These are phyloP conservation scores for Cariama cristata DNA, from an alignment of 2,113 vertebrate species.

Conservation along the genomic window DNA sequence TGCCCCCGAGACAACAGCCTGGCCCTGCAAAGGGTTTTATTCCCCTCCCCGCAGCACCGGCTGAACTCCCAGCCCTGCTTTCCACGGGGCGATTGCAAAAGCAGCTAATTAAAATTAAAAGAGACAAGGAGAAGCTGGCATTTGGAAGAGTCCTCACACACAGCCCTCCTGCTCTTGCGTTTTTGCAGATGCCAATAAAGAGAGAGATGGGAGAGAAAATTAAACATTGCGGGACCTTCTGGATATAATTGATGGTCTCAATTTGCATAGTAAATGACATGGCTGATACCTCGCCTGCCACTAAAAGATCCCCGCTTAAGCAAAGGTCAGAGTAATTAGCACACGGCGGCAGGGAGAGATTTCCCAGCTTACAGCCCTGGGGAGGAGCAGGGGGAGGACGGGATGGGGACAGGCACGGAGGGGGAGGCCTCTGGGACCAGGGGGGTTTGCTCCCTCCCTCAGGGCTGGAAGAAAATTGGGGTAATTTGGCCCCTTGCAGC, in stretches of 20 bases:
- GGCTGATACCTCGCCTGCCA: slow-evolving; percentile 49
- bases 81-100: background rate
- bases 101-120: slow-evolving; percentile 50
- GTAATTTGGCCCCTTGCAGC: background rate
- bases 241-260: slow-evolving; percentile 60
- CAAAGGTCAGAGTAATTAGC: slow-evolving; percentile 65
- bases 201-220: slow-evolving; percentile 40
- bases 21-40: background rate
- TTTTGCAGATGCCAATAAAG: slow-evolving; percentile 35
- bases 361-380: background rate
- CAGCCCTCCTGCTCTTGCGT: background rate
- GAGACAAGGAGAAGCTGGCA: background rate
- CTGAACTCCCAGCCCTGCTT: background rate
- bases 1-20: accelerated
- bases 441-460: accelerated
- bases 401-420: background rate
- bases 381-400: background rate
- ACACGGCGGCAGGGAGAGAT: background rate
- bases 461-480: background rate
- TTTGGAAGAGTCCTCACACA: background rate
- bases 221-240: slow-evolving; percentile 44
- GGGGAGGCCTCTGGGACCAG: accelerated
- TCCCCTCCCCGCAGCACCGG: background rate
- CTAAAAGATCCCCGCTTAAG: slow-evolving; percentile 33
- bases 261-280: slow-evolving; percentile 73